Percentiles rank a stretch among this genome's conserved stretches.
Evolutionary conservation across 2,797 vertebrate species (phyloP).

Genomic region (Myoxocephalus aenaeus): DNA sequence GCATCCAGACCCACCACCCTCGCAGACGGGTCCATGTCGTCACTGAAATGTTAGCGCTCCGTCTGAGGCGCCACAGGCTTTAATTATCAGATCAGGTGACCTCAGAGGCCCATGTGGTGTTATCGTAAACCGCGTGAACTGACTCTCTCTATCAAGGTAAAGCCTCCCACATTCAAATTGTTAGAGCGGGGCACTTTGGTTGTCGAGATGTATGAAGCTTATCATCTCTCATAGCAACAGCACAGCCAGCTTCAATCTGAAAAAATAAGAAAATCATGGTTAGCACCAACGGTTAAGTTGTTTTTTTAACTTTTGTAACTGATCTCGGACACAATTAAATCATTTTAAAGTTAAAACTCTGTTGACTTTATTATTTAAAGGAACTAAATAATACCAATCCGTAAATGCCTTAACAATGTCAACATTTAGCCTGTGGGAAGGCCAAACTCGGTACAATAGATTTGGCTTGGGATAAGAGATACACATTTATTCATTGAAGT

Average conservation of each 20-base stretch:
- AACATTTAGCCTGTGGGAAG: neutral
- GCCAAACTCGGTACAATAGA: neutral
- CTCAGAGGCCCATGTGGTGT: constrained; percentile 26
- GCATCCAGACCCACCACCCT: constrained; percentile 73
- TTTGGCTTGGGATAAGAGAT: neutral
- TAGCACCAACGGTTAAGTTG: neutral
- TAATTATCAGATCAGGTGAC: constrained; percentile 32
- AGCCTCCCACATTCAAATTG: neutral
- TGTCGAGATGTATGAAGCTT: neutral
- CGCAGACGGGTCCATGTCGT: constrained; percentile 73
- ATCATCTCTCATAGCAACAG: constrained; percentile 4
- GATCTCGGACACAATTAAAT: neutral
- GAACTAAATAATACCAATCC: neutral
- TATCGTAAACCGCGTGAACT: neutral
- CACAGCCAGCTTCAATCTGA: constrained; percentile 42
- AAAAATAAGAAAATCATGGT: neutral
- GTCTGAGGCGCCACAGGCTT: constrained; percentile 5
- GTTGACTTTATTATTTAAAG: neutral
- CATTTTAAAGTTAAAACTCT: neutral
- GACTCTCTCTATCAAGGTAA: neutral
- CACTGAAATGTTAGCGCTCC: constrained; percentile 4
- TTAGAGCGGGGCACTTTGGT: neutral
- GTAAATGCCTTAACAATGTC: neutral
- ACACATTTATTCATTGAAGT: neutral
- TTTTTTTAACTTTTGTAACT: neutral